Percentiles rank a stretch among this genome's conserved stretches.
Conservation (phyloP, 1,140 invertebrate genomes). For the Leptinotarsa texana region DNA sequence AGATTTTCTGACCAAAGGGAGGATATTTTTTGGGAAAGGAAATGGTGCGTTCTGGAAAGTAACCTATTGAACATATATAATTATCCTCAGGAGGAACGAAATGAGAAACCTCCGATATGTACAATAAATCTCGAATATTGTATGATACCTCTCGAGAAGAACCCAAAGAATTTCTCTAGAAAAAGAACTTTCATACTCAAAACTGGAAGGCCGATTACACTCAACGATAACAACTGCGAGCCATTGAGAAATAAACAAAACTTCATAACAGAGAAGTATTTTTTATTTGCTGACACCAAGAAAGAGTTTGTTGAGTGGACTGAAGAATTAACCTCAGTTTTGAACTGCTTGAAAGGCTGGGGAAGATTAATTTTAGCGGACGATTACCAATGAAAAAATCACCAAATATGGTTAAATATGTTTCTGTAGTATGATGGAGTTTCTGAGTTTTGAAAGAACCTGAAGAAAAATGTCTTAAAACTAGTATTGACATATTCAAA, state of each 20-base stretch:
- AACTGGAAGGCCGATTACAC: constrained; percentile 19
- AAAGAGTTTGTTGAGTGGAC: constrained; percentile 14
- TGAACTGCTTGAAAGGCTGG: background rate
- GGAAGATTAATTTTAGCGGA: constrained; percentile 7
- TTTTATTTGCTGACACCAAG: background rate
- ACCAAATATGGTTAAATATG: no score
- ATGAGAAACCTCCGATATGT: constrained; percentile 21
- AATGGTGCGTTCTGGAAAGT: constrained; percentile 31
- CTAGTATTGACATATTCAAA: no score
- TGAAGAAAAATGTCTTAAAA: no score
- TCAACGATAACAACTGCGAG: background rate
- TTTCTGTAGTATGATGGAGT: no score
- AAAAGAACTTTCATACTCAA: constrained; percentile 27
- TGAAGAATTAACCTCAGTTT: background rate
- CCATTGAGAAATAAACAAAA: background rate
- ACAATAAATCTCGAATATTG: constrained; percentile 31
- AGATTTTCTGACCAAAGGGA: background rate
- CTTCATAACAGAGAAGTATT: background rate
- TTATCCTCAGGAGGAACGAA: constrained; percentile 30
- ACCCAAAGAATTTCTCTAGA: constrained; percentile 27
- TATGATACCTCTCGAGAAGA: constrained; percentile 20
- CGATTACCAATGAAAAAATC: background rate
- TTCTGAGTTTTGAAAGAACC: no score
- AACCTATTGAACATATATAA: constrained; percentile 27
- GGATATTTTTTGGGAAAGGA: constrained; percentile 27